These are phyloP conservation scores for Grammomys dolichurus DNA, from an alignment of 2,113 vertebrate species.

Conservation along the genomic window DNA sequence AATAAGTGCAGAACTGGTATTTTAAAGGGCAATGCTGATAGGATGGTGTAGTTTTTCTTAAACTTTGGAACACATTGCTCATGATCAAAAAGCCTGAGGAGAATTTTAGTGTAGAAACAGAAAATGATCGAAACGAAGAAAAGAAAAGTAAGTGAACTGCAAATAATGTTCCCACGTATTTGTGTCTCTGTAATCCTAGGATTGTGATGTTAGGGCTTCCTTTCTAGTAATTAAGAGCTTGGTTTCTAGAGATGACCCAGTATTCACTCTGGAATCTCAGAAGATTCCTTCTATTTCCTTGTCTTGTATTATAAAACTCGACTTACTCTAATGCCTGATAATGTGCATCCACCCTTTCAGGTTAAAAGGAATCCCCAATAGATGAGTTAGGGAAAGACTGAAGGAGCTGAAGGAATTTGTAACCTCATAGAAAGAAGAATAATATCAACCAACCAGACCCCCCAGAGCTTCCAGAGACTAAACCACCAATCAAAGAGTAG, in stretches of 20 bases:
- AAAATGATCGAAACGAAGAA: neutral
- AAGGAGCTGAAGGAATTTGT: too few relatives aligned
- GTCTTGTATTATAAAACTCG: neutral
- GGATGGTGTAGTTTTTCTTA: neutral
- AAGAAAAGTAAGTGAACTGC: neutral
- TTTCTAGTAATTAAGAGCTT: neutral
- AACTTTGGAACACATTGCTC: neutral
- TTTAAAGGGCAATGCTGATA: neutral
- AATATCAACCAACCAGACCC: too few relatives aligned
- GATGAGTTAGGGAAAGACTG: too few relatives aligned
- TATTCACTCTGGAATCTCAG: neutral
- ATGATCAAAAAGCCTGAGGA: constrained; percentile 4
- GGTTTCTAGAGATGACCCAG: neutral
- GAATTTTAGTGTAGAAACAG: neutral
- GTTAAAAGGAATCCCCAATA: neutral
- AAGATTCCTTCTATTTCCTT: neutral
- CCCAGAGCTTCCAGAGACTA: too few relatives aligned
- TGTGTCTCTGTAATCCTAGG: neutral
- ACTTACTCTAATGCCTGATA: neutral
- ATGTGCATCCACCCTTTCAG: neutral
- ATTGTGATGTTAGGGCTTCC: neutral
- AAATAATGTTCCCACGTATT: neutral
- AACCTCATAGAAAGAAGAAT: too few relatives aligned
- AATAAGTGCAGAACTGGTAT: neutral
- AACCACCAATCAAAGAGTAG: too few relatives aligned